These are phyloP conservation scores for Callimorpha dominula DNA, from an alignment of 2,888 invertebrate species.

Conservation along the genomic window DNA sequence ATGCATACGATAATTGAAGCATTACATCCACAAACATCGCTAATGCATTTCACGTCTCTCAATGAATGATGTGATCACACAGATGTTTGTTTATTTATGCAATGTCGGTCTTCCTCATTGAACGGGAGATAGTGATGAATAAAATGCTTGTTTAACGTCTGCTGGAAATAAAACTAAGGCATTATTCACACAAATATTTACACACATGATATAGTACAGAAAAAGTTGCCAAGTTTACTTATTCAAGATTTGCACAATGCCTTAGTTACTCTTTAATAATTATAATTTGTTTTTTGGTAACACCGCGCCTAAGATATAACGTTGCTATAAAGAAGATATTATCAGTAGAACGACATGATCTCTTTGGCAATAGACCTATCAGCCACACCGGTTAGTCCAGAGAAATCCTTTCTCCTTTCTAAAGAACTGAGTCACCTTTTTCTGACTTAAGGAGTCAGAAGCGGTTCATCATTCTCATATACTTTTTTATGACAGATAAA, in stretches of 20 bases:
- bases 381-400: not conserved
- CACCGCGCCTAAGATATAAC: too few species aligned
- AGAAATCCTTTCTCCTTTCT: not conserved
- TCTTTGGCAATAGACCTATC: too few species aligned
- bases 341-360: too few species aligned
- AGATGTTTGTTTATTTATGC: constrained; percentile 7
- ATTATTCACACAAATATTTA: not conserved
- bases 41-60: constrained; percentile 44
- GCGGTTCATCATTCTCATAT: too few species aligned
- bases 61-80: constrained; percentile 38
- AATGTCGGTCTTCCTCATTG: constrained; percentile 17
- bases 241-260: too few species aligned
- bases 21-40: constrained; percentile 45
- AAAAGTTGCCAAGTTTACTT: too few species aligned
- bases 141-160: constrained; percentile 18
- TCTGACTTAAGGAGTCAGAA: too few species aligned
- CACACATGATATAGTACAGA: too few species aligned
- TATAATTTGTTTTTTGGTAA: too few species aligned
- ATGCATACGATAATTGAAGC: constrained; percentile 46
- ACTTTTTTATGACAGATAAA: too few species aligned
- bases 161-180: constrained; percentile 1
- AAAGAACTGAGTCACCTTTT: not conserved
- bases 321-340: too few species aligned
- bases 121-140: constrained; percentile 5
- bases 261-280: too few species aligned